Evolutionary conservation across 2,113 vertebrate species (phyloP), one percentile per base, ranked within the genome.

Genomic region (Cavia porcellus): DNA sequence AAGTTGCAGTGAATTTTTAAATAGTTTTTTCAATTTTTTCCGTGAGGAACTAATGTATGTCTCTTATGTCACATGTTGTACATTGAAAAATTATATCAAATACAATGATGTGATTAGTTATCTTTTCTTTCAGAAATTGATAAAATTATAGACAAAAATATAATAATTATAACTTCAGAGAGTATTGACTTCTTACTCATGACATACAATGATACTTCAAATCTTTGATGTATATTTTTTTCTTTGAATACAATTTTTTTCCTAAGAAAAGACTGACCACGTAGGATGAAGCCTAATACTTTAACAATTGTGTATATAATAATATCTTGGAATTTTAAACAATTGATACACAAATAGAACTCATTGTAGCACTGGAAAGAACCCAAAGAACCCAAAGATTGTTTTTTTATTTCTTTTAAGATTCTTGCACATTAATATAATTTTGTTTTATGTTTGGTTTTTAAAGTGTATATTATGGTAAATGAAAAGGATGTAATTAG

Each of bases 251-350:
- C 45, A 13, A 79, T 42, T 94, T 86, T 45, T 77, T 94, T 92
- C 57, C 35, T 50, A 79, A 92, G 35, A 89, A 82, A 24, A 83
- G 1, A 85, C 2, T 72, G 28, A 83, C 22, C 38, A 66, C 50
- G 45, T 38, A 61, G 28, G 24, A 79, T 50, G 32, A 77, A 86
- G 6, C 57, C 86, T 96, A 88, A 59, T 75, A 32, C 55, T 59
- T 9, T 94, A 92, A 89, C 79, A 92, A 77, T 42, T 86, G 13
- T 66, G 28, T 64, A 30, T 47, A 74, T 85, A 96, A 75, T 88
- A 70, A 79, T 61, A 81, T 61, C 57, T 64, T 55, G 75, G 50
- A 92, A 86, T n/a, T n/a, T 87, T 90, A 94, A 94, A 77, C 2
- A 79, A 66, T 86, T 95, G 85, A 19, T 0, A 85, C 11, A 45